These are phyloP conservation scores for Euwallacea similis DNA, from an alignment of 1,140 invertebrate species.

Conservation along the genomic window DNA sequence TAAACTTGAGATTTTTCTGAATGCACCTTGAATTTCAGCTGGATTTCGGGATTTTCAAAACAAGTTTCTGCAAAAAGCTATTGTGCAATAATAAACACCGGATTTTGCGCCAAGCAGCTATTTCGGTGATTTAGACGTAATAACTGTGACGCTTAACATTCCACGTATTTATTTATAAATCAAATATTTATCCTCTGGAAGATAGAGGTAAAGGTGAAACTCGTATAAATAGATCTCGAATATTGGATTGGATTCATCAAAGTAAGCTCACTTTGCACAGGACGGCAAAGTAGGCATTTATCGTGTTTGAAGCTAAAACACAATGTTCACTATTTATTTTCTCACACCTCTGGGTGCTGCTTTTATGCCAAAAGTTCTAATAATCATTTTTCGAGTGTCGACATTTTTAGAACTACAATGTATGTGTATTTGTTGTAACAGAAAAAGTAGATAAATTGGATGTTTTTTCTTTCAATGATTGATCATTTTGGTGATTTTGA, in stretches of 20 bases:
- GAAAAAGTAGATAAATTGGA: background rate
- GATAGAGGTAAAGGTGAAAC: slow-evolving; percentile 20
- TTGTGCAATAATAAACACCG: background rate
- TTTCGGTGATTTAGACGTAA: slow-evolving; percentile 19
- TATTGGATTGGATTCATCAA: background rate
- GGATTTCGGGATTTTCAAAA: background rate
- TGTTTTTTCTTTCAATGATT: slow-evolving; percentile 8
- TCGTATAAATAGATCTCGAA: background rate
- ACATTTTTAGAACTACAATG: slow-evolving; percentile 1
- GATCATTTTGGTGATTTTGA: background rate
- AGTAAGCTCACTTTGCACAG: no score
- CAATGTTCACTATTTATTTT: no score
- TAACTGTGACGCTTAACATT: slow-evolving; percentile 17
- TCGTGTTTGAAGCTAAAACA: no score
- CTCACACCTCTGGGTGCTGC: no score
- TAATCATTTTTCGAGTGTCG: background rate
- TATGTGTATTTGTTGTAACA: background rate
- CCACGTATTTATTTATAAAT: slow-evolving; percentile 22
- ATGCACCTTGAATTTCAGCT: no score
- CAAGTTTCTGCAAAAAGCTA: background rate
- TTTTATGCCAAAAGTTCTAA: slow-evolving; percentile 7
- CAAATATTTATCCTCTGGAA: slow-evolving; percentile 14
- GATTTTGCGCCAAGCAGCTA: slow-evolving; percentile 8
- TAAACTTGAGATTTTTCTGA: background rate
- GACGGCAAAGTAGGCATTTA: no score